Conservation (phyloP, 2,113 vertebrate genomes). For the Columba janthina region DNA sequence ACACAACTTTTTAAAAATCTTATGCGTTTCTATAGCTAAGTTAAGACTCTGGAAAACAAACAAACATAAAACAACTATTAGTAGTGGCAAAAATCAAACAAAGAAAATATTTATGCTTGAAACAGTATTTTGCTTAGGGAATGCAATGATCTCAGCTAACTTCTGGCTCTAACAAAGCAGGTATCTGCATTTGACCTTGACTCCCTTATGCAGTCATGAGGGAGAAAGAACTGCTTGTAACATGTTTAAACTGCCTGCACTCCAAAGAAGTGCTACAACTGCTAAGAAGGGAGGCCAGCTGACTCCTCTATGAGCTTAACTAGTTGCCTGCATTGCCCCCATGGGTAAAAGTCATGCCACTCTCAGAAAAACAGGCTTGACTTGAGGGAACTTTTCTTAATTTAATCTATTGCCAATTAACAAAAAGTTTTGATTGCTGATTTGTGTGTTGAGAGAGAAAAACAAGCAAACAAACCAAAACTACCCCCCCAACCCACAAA, state of each 20-base stretch:
- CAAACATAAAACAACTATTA: not conserved
- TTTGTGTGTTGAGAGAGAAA: not conserved
- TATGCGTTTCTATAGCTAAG: not conserved
- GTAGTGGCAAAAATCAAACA: not conserved
- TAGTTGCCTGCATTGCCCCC: not conserved
- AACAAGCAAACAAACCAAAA: not conserved
- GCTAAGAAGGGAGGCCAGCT: not conserved
- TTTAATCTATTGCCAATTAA: not conserved
- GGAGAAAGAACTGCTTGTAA: not conserved
- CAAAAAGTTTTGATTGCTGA: not conserved
- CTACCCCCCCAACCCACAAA: not conserved
- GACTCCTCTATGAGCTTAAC: not conserved
- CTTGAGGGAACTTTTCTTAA: not conserved
- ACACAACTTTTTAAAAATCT: not conserved
- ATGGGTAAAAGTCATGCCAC: not conserved
- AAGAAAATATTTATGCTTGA: not conserved
- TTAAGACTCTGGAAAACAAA: not conserved
- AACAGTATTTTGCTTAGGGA: not conserved
- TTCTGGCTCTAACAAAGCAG: not conserved
- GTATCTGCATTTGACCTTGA: not conserved
- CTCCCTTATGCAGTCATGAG: not conserved
- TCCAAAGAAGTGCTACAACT: not conserved
- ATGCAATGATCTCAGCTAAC: not conserved
- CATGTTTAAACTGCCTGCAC: not conserved
- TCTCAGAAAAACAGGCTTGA: not conserved